phyloP scores from a whole-genome alignment of 1,140 invertebrate species.

The Drosophila takahashii region DNA sequence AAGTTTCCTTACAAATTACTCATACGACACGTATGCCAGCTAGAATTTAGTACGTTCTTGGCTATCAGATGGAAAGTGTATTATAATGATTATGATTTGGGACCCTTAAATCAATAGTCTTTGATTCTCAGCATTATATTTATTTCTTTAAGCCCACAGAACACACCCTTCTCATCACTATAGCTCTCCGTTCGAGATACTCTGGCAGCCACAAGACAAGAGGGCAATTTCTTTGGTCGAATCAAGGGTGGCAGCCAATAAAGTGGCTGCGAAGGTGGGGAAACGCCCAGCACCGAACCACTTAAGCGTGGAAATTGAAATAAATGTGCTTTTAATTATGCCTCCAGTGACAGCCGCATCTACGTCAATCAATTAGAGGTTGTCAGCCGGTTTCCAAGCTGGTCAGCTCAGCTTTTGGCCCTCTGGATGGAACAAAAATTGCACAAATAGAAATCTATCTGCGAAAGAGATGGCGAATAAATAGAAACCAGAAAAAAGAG shows the following conservation, averaged over 20 bases:
- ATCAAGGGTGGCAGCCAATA: background rate
- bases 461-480: background rate
- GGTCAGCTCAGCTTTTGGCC: background rate
- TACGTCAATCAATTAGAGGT: constrained; percentile 67
- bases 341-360: constrained; percentile 58
- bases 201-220: background rate
- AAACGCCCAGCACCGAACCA: constrained; percentile 21
- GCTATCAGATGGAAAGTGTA: too few relatives aligned
- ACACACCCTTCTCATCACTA: background rate
- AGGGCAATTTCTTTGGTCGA: background rate
- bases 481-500: background rate
- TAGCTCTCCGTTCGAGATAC: background rate
- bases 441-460: constrained; percentile 7
- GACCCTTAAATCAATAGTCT: too few relatives aligned
- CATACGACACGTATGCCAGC: too few relatives aligned
- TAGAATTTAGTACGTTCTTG: too few relatives aligned
- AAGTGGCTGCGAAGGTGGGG: background rate
- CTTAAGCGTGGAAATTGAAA: constrained; percentile 71
- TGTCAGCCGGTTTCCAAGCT: constrained; percentile 15
- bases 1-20: too few relatives aligned
- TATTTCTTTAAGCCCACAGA: background rate
- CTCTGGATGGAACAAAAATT: background rate
- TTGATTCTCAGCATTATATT: too few relatives aligned
- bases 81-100: too few relatives aligned
- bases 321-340: constrained; percentile 78